phyloP scores from a whole-genome alignment of 2,797 vertebrate genomes.

The Scarus forsteni region DNA sequence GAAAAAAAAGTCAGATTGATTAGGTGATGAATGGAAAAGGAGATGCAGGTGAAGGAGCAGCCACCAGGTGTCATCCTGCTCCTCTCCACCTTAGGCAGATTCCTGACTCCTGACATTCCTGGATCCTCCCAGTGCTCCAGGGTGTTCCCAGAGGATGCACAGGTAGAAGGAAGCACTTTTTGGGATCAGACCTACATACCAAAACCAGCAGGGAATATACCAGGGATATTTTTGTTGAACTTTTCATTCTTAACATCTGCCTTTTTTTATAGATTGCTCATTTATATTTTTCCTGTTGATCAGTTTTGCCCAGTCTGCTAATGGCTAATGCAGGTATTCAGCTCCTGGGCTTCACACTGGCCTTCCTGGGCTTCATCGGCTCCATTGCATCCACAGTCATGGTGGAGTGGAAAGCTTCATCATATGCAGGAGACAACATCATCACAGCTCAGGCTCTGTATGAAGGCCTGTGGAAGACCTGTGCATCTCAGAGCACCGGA shows the following conservation, averaged over 20 bases:
- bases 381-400: conserved; percentile 89
- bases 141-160: conserved; percentile 52
- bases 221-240: background rate
- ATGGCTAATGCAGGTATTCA: conserved; percentile 95
- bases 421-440: conserved; percentile 93
- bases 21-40: no score
- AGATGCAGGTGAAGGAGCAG: background rate
- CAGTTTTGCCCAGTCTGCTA: background rate
- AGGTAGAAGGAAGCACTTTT: conserved; percentile 27
- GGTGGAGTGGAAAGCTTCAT: conserved; percentile 95
- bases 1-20: no score
- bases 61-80: conserved; percentile 57
- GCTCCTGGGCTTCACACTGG: conserved; percentile 90
- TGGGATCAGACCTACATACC: conserved; percentile 2
- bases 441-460: conserved; percentile 94
- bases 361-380: conserved; percentile 90
- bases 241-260: background rate
- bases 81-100: conserved; percentile 11
- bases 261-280: background rate
- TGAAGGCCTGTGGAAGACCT: conserved; percentile 95
- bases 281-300: background rate
- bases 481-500: conserved; percentile 92
- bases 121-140: conserved; percentile 56
- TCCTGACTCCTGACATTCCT: conserved; percentile 37
- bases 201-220: conserved; percentile 18